Percentiles rank a stretch among this genome's conserved stretches.
Conservation (phyloP, 2,888 invertebrate species). For the Brachyptera putata region DNA sequence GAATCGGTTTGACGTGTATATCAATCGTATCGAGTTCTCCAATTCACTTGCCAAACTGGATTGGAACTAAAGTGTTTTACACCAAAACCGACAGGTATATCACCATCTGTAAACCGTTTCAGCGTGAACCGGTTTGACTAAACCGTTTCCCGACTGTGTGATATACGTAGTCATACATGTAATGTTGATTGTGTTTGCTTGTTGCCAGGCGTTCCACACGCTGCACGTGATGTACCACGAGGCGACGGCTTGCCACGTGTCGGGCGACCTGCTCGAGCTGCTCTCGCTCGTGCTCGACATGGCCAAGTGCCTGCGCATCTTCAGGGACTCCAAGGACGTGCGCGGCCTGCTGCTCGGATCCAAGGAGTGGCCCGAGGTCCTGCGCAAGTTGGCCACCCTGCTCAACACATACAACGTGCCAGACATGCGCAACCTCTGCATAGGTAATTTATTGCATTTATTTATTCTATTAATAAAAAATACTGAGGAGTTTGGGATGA, state of each 20-base stretch:
- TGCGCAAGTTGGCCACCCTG: constrained; percentile 80
- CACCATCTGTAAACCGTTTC: no score
- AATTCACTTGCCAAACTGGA: no score
- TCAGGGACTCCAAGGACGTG: constrained; percentile 50
- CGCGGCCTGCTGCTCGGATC: constrained; percentile 62
- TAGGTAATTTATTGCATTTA: constrained; percentile 58
- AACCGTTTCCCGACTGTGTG: no score
- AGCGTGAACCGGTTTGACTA: no score
- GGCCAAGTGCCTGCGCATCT: constrained; percentile 63
- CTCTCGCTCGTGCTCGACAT: constrained; percentile 66
- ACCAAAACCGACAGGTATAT: no score
- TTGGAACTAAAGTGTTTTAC: no score
- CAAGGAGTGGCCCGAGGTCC: constrained; percentile 85
- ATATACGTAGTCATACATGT: no score
- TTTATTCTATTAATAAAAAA: no score
- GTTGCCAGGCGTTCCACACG: constrained; percentile 75
- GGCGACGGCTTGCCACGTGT: constrained; percentile 83
- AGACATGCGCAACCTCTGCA: constrained; percentile 72
- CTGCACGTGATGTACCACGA: constrained; percentile 92
- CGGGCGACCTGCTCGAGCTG: constrained; percentile 78
- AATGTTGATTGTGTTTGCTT: not conserved
- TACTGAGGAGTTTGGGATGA: no score
- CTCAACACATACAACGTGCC: constrained; percentile 85
- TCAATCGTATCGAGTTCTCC: no score
- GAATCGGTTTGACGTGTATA: no score